A percentile compares a stretch with the other conserved stretches of the same genome.
phyloP scores from a whole-genome alignment of 2,113 vertebrate genomes.

The Prunella himalayana region DNA sequence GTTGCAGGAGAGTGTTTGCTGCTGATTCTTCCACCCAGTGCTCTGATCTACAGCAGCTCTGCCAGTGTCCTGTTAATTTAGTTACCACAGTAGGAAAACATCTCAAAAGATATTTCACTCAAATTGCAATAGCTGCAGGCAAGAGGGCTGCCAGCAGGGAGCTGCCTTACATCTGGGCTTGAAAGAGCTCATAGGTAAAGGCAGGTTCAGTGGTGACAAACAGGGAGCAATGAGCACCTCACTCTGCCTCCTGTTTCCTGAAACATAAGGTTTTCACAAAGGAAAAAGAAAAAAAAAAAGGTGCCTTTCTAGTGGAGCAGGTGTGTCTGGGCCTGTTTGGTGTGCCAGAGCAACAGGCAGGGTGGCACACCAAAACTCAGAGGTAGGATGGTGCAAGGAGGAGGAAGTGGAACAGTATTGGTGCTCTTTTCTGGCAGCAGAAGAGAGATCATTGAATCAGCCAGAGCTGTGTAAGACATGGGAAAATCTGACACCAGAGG shows the following conservation, averaged over 20 bases:
- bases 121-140: conserved; percentile 2
- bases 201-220: background rate
- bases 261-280: background rate
- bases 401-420: background rate
- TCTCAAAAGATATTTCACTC: background rate
- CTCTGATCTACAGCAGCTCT: background rate
- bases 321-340: background rate
- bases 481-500: background rate
- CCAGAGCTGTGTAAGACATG: background rate
- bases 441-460: background rate
- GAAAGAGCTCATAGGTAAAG: background rate
- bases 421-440: background rate
- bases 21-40: background rate
- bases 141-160: background rate
- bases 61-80: background rate
- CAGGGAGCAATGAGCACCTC: background rate
- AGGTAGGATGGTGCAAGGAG: background rate
- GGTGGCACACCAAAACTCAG: background rate
- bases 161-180: background rate
- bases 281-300: too few relatives aligned
- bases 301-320: background rate
- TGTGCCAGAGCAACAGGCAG: background rate
- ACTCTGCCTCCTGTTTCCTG: background rate
- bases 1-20: background rate
- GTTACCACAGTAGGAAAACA: background rate